Evolutionary conservation across 2,113 vertebrate genomes (phyloP).

Genomic region (Nothobranchius kuhntae): DNA sequence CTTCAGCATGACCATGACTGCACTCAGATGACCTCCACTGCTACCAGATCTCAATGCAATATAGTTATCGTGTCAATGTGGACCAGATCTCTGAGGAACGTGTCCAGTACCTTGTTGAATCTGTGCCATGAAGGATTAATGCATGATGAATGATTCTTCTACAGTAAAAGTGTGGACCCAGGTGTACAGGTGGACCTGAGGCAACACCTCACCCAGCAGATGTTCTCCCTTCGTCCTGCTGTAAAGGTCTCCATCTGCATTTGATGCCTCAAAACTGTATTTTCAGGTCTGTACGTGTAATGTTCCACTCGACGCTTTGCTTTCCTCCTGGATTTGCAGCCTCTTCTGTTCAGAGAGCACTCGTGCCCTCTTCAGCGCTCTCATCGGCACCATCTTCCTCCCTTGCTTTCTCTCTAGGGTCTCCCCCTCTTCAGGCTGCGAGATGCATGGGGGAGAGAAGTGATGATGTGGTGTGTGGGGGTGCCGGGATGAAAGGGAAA

Average conservation of each 20-base stretch:
- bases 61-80: no score
- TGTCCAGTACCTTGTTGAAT: no score
- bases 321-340: slow-evolving; percentile 6
- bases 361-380: slow-evolving; percentile 9
- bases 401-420: slow-evolving; percentile 12
- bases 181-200: no score
- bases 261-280: background rate
- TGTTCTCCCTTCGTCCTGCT: background rate
- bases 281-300: background rate
- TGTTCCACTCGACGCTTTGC: background rate
- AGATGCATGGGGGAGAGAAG: slow-evolving; percentile 43
- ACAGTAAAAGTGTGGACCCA: no score
- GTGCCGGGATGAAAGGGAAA: slow-evolving; percentile 21
- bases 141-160: no score
- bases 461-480: slow-evolving; percentile 26
- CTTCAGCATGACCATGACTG: no score
- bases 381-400: slow-evolving; percentile 2
- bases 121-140: no score
- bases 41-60: no score
- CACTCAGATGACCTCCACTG: no score
- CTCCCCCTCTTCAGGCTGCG: slow-evolving; percentile 22
- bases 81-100: no score
- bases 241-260: background rate
- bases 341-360: slow-evolving; percentile 16
- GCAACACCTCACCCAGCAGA: background rate